These are phyloP conservation scores for Ostrea denselamellosa DNA, from an alignment of 1,140 invertebrate species.

Conservation along the genomic window DNA sequence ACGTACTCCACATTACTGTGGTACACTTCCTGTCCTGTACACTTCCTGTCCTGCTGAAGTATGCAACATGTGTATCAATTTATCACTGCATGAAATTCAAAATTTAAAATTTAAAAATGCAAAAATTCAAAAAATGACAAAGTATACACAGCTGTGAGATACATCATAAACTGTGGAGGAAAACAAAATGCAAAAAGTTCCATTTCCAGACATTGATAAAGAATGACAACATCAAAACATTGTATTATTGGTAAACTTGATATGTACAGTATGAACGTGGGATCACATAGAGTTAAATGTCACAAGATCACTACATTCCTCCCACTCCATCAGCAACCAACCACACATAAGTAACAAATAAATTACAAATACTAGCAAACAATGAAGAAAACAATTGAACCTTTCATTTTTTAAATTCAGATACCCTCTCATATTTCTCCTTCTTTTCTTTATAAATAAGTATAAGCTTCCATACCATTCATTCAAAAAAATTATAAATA, in stretches of 20 bases:
- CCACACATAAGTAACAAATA: slow-evolving; percentile 16
- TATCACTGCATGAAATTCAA: background rate
- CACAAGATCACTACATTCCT: background rate
- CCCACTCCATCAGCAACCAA: background rate
- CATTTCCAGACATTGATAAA: slow-evolving; percentile 19
- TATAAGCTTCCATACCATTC: background rate
- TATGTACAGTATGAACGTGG: slow-evolving; percentile 25
- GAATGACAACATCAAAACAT: slow-evolving; percentile 26
- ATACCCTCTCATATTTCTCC: background rate
- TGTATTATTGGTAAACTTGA: slow-evolving; percentile 34
- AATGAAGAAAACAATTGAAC: background rate
- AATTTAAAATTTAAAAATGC: background rate
- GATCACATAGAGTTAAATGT: background rate
- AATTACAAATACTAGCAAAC: slow-evolving; percentile 2
- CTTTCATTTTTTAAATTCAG: background rate
- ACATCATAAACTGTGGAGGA: background rate
- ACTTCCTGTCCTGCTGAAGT: background rate
- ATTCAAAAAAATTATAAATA: slow-evolving; percentile 19
- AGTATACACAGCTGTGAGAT: background rate
- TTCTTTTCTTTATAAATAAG: slow-evolving; percentile 4
- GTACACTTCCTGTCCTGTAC: background rate
- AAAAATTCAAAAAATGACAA: background rate
- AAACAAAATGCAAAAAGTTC: background rate
- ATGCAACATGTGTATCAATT: background rate
- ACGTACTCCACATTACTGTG: too few species aligned